Evolutionary conservation across 2,797 vertebrate species (phyloP).

Genomic region (Sebastes hopkinsi): DNA sequence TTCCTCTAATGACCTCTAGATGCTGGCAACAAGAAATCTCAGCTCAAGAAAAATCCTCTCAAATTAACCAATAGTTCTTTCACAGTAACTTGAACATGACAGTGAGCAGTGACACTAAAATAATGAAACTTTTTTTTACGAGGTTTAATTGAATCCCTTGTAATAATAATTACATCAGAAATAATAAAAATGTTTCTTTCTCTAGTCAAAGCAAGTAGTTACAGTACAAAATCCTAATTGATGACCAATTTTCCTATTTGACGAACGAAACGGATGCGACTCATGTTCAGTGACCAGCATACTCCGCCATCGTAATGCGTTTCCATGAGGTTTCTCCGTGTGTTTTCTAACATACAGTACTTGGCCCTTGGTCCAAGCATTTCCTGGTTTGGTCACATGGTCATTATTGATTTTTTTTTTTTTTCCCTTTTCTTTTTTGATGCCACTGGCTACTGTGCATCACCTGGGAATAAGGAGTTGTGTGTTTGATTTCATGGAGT

Average conservation of each 20-base stretch:
- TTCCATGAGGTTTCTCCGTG: neutral
- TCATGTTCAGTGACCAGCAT: neutral
- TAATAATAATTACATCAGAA: neutral
- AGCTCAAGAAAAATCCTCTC: neutral
- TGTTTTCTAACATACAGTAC: neutral
- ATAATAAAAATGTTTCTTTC: neutral
- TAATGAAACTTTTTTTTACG: neutral
- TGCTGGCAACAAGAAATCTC: neutral
- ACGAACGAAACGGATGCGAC: neutral
- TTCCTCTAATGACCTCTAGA: neutral
- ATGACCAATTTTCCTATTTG: neutral
- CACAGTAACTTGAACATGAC: neutral
- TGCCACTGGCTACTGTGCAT: constrained; percentile 57
- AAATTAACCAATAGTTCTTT: neutral
- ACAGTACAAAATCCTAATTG: neutral
- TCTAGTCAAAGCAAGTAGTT: neutral
- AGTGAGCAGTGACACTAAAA: neutral
- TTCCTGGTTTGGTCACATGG: constrained; percentile 66
- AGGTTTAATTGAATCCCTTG: neutral
- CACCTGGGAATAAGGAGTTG: constrained; percentile 70
- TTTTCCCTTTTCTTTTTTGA: constrained; percentile 15
- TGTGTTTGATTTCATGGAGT: constrained; percentile 75
- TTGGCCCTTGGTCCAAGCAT: constrained; percentile 30
- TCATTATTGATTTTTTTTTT: constrained; percentile 51
- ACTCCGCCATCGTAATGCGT: neutral